Evolutionary conservation across 2,113 vertebrate genomes (phyloP).

Genomic region (Callaeas wilsoni): DNA sequence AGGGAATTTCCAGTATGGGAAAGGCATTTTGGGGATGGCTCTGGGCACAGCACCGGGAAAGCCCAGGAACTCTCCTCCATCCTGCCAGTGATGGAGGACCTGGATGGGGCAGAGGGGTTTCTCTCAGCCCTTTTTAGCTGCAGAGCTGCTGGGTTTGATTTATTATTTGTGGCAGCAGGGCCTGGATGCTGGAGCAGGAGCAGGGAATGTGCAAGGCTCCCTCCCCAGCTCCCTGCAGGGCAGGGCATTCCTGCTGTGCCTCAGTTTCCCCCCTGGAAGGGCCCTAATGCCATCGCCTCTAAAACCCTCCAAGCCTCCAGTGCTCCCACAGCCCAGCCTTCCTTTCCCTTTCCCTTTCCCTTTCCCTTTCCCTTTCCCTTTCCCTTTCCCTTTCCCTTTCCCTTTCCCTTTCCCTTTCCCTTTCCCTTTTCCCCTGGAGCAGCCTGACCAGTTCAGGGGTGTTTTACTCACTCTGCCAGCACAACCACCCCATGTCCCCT

Average conservation of each 20-base stretch:
- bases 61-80: neutral
- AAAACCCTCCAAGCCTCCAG: neutral
- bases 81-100: neutral
- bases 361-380: too few relatives aligned
- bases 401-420: rapidly evolving
- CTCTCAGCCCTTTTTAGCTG: neutral
- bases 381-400: neutral
- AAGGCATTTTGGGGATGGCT: neutral
- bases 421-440: too few relatives aligned
- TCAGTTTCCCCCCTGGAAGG: neutral
- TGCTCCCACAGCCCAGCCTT: neutral
- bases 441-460: neutral
- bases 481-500: rapidly evolving
- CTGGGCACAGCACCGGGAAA: rapidly evolving
- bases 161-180: neutral
- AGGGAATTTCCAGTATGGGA: neutral
- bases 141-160: neutral
- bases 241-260: neutral
- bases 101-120: neutral
- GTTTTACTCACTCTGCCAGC: rapidly evolving
- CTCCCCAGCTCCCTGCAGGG: neutral
- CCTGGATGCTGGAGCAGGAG: neutral
- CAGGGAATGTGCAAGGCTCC: neutral
- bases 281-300: neutral
- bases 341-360: rapidly evolving